Evolutionary conservation across 2,797 vertebrate species (phyloP), one percentile per base, ranked within the genome.

Genomic region (Eidolon dupreanum): DNA sequence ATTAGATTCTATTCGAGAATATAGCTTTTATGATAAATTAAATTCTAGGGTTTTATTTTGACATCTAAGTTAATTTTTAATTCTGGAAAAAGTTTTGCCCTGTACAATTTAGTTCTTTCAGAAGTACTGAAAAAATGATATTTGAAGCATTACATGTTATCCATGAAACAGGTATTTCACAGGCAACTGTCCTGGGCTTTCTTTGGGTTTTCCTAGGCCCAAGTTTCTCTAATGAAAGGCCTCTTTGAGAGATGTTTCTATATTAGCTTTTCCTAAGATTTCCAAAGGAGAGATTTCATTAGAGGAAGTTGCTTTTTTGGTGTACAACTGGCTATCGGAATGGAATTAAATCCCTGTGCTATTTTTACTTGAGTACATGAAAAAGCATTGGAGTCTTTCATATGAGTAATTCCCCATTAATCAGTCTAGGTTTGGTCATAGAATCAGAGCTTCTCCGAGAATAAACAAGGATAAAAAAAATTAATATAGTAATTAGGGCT

Each of bases 61-160:
- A 98, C 96, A 96, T 97, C 95, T 96, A 97, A 97, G 96, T 97
- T 97, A 97, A 98, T 97, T 97, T 98, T 97, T 97, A 97, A 97
- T 97, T 96, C 94, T 93, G 63, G 46, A 71, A 90, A 94, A 96
- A 95, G 79, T 97, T 97, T 89, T 97, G 51, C 74, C 75, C 53
- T 82, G 33, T 73, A 66, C 90, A 97, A 93, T 96, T 97, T 88
- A 97, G 66, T 93, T 95, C 86, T 94, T 97, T 92, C 46, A 85
- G 66, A 95, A 96, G 88, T 89, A 55, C 75, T 82, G 26, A 26
- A 92, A 74, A 90, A 73, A 81, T 59, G 41, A 79, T 36, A 78
- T 90, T 95, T 93, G 66, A 20, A 87, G 13, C 91, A 92, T 38
- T 95, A 11, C 59, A 85, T 91, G 41, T 83, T 95, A 92, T 89